phyloP scores from a whole-genome alignment of 2,113 vertebrate genomes.

The Paracanthobrama guichenoti region DNA sequence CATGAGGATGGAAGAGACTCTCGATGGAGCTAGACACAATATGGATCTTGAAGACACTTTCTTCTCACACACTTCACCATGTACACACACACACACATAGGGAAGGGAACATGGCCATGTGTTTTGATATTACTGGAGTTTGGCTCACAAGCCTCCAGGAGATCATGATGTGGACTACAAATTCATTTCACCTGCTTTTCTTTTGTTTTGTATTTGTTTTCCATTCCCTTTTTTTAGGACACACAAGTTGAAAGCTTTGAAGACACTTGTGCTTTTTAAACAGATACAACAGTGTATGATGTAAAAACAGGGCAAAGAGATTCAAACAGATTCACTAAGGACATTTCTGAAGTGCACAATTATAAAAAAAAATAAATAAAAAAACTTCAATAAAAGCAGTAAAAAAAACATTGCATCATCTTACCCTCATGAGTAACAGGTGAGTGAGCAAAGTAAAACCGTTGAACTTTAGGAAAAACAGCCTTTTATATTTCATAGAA shows the following conservation, averaged over 20 bases:
- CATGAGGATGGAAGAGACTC: conserved; percentile 12
- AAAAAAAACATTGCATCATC: conserved; percentile 17
- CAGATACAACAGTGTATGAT: not conserved
- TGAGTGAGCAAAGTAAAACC: conserved; percentile 12
- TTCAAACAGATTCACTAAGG: not conserved
- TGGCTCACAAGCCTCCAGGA: not conserved
- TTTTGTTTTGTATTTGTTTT: not conserved
- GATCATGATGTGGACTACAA: not conserved
- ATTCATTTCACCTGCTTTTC: not conserved
- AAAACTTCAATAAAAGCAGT: not conserved
- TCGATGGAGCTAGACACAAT: conserved; percentile 11
- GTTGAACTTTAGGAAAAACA: conserved; percentile 6
- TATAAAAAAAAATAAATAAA: too few relatives aligned
- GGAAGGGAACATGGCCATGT: not conserved
- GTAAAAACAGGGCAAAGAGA: not conserved
- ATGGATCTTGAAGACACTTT: conserved; percentile 18
- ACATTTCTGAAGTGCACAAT: not conserved
- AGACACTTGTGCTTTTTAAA: not conserved
- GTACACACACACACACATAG: too few relatives aligned
- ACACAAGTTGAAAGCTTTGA: not conserved
- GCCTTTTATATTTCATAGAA: conserved; percentile 37
- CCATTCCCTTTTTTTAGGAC: not conserved
- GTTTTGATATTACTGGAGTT: not conserved
- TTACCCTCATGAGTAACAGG: not conserved
- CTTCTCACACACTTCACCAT: not conserved